These are phyloP conservation scores for Zhengitettix transpicula DNA, from an alignment of 2,888 invertebrate genomes.

Conservation along the genomic window DNA sequence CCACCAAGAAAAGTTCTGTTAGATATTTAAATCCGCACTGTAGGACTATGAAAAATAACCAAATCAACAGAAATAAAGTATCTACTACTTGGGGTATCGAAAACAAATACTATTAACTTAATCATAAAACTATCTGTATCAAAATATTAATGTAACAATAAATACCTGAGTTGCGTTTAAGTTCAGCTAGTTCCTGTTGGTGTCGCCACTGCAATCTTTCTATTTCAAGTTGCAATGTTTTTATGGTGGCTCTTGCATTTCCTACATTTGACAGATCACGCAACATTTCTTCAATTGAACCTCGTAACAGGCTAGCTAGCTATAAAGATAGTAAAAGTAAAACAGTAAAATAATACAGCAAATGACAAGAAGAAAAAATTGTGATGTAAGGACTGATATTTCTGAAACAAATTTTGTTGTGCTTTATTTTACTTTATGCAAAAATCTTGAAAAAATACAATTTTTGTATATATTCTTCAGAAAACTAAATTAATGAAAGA, in stretches of 20 bases:
- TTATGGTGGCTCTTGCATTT: slow-evolving; percentile 23
- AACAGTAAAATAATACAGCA: background rate
- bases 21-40: no score
- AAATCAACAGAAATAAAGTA: no score
- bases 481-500: background rate
- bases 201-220: slow-evolving; percentile 56
- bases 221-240: slow-evolving; percentile 45
- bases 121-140: no score
- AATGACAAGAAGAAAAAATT: background rate
- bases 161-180: slow-evolving; percentile 54
- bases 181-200: slow-evolving; percentile 51
- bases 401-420: background rate
- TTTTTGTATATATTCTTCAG: background rate
- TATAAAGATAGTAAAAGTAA: slow-evolving; percentile 19
- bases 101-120: no score
- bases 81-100: no score
- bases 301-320: slow-evolving; percentile 52
- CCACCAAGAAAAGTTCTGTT: no score
- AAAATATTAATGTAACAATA: slow-evolving; percentile 9
- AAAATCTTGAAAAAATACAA: background rate
- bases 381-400: background rate
- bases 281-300: slow-evolving; percentile 45
- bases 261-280: slow-evolving; percentile 37
- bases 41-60: no score
- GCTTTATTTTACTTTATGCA: background rate